Evolutionary conservation across 2,113 vertebrate species (phyloP).

Genomic region (Mobula birostris): DNA sequence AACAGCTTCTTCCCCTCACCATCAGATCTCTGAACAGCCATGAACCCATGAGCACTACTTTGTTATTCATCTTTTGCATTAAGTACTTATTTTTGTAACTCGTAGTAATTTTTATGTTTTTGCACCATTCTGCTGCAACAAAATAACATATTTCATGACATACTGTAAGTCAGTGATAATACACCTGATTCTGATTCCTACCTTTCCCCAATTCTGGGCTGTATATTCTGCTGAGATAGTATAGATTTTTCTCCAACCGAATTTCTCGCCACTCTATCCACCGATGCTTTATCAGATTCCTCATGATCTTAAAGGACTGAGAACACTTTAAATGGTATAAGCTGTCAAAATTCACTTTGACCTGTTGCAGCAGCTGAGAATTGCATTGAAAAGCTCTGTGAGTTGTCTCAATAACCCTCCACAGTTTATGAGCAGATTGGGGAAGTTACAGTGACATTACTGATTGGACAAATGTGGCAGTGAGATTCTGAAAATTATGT

Average conservation of each 20-base stretch:
- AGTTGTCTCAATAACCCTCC: not conserved
- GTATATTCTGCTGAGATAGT: not conserved
- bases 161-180: too few relatives aligned
- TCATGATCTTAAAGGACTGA: not conserved
- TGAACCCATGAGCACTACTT: too few relatives aligned
- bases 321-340: not conserved
- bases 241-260: not conserved
- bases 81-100: too few relatives aligned
- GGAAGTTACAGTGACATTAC: not conserved
- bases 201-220: not conserved
- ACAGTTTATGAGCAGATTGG: not conserved
- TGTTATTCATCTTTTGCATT: too few relatives aligned
- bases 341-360: not conserved
- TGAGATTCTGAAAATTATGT: not conserved
- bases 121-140: too few relatives aligned
- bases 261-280: not conserved
- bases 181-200: too few relatives aligned
- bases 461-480: not conserved
- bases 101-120: too few relatives aligned
- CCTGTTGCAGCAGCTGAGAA: not conserved
- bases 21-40: too few relatives aligned
- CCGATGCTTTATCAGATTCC: not conserved
- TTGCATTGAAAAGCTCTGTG: not conserved
- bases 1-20: too few relatives aligned
- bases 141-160: too few relatives aligned